Evolutionary conservation across 2,888 invertebrate species (phyloP).

Genomic region (Carterocephalus palaemon): DNA sequence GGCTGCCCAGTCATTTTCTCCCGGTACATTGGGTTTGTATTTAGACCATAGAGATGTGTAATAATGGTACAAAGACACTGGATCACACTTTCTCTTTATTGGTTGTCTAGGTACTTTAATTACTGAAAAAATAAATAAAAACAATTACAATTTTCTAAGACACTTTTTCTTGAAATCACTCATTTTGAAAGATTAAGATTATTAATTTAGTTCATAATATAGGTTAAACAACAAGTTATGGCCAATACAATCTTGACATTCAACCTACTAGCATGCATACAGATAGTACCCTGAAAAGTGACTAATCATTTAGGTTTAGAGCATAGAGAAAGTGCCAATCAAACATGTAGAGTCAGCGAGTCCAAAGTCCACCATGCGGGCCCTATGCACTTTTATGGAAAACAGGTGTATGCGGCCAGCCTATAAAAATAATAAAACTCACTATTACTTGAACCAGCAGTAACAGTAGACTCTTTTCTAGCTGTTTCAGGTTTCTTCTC

Average conservation of each 20-base stretch:
- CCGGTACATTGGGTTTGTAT: conserved; percentile 84
- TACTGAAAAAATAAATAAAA: conserved; percentile 63
- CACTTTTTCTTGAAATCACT: too few species aligned
- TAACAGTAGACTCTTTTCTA: conserved; percentile 37
- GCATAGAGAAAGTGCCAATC: too few species aligned
- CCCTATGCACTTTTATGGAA: too few species aligned
- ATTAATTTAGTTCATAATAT: too few species aligned
- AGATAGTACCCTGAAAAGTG: too few species aligned
- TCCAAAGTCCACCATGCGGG: too few species aligned
- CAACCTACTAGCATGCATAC: background rate
- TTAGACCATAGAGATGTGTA: conserved; percentile 86
- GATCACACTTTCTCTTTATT: conserved; percentile 80
- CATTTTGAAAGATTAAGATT: too few species aligned
- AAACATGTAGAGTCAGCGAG: too few species aligned
- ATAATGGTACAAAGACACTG: conserved; percentile 87
- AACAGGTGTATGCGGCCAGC: too few species aligned
- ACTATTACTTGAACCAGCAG: conserved; percentile 53
- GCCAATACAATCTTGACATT: too few species aligned
- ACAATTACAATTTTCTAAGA: background rate
- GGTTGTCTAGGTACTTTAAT: conserved; percentile 77
- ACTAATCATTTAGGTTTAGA: too few species aligned
- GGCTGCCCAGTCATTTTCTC: conserved; percentile 82
- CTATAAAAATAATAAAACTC: conserved; percentile 38
- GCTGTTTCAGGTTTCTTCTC: conserved; percentile 49
- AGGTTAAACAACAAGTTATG: too few species aligned